These are phyloP conservation scores for Yoshiicerus persimilis DNA, from an alignment of 1,140 invertebrate genomes.

Conservation along the genomic window DNA sequence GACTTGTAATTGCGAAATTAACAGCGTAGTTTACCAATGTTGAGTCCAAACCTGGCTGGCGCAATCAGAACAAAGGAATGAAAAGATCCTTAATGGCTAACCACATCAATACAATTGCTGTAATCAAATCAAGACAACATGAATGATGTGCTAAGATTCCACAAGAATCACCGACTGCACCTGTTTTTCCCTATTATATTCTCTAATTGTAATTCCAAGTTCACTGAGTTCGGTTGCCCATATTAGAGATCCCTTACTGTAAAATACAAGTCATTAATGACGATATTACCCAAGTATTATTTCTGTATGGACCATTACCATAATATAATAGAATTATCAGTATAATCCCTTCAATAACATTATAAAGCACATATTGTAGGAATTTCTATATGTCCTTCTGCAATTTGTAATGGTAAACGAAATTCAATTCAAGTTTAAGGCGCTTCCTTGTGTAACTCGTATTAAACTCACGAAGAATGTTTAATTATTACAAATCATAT, in stretches of 20 bases:
- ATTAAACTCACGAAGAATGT: not conserved
- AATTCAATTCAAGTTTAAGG: not conserved
- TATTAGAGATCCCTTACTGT: not conserved
- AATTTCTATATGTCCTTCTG: no score
- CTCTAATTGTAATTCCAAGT: not conserved
- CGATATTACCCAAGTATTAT: not conserved
- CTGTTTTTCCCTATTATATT: not conserved
- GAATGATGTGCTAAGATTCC: slow-evolving; percentile 13
- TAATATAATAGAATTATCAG: no score
- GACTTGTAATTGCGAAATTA: slow-evolving; percentile 27
- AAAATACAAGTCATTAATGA: not conserved
- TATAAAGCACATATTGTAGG: no score
- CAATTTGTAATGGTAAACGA: no score
- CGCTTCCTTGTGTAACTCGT: not conserved
- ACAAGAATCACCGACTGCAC: not conserved
- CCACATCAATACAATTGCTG: slow-evolving; percentile 13
- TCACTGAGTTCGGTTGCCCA: not conserved
- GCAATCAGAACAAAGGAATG: slow-evolving; percentile 7
- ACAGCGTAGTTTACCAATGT: not conserved
- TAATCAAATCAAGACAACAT: slow-evolving; percentile 17
- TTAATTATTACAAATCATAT: not conserved
- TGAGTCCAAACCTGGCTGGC: not conserved
- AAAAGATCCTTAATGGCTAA: not conserved
- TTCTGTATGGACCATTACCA: no score
- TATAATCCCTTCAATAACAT: no score